Conservation (phyloP, 2,888 invertebrate genomes). For the Lagria hirta region DNA sequence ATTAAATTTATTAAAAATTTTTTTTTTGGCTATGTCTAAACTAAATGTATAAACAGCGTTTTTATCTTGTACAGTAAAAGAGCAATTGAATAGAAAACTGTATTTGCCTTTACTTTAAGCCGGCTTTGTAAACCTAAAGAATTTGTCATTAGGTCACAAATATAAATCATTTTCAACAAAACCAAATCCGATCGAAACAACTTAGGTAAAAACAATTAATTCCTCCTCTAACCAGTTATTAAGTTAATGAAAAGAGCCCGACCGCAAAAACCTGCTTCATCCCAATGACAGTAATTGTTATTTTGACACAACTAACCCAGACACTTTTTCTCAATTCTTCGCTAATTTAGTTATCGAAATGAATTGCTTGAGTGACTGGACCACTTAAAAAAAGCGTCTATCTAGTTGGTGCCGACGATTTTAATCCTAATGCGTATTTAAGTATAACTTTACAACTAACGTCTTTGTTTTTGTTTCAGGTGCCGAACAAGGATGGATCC, state of each 20-base stretch:
- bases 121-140: too few species aligned
- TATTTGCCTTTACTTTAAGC: too few species aligned
- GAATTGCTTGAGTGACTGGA: slow-evolving; percentile 24
- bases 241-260: slow-evolving; percentile 49
- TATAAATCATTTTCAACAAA: too few species aligned
- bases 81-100: too few species aligned
- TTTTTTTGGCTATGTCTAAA: too few species aligned
- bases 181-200: slow-evolving; percentile 1
- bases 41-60: too few species aligned
- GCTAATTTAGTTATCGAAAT: not conserved
- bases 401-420: slow-evolving; percentile 35
- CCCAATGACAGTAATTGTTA: slow-evolving; percentile 49
- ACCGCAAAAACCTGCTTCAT: slow-evolving; percentile 42
- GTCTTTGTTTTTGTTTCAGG: slow-evolving; percentile 39
- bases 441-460: slow-evolving; percentile 39
- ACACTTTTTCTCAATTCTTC: slow-evolving; percentile 5
- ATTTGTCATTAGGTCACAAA: too few species aligned
- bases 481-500: slow-evolving; percentile 23
- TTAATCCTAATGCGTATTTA: slow-evolving; percentile 45
- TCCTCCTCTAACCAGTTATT: slow-evolving; percentile 38
- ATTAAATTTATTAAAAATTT: too few species aligned
- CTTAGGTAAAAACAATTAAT: slow-evolving; percentile 22
- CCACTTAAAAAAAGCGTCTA: slow-evolving; percentile 27
- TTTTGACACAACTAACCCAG: slow-evolving; percentile 38
- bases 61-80: too few species aligned